Conservation (phyloP, 2,888 invertebrate species). For the Platycnemis pennipes region DNA sequence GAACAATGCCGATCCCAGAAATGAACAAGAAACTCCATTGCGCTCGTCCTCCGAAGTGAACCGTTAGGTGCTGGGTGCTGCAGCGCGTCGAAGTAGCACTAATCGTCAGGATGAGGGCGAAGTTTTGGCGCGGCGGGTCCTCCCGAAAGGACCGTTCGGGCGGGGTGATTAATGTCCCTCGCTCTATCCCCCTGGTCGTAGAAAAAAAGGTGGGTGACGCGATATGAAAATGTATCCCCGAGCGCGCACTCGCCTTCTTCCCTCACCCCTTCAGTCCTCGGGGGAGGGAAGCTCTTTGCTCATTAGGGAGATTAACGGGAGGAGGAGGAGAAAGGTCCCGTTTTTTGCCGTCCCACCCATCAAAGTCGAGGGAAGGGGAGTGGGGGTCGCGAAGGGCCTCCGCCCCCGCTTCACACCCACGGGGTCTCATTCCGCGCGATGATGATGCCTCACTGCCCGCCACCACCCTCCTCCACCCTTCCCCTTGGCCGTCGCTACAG, state of each 20-base stretch:
- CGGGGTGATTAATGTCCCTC: not conserved
- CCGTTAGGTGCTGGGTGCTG: not conserved
- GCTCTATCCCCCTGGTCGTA: not conserved
- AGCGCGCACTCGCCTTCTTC: not conserved
- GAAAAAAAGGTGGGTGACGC: not conserved
- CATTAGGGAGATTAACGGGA: slow-evolving; percentile 56
- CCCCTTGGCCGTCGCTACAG: not conserved
- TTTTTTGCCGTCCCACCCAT: not conserved
- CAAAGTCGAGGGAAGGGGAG: not conserved
- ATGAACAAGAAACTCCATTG: not conserved
- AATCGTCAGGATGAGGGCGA: not conserved
- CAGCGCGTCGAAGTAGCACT: not conserved
- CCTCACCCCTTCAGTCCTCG: too few species aligned
- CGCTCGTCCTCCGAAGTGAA: not conserved
- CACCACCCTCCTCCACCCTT: not conserved
- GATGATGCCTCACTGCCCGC: not conserved
- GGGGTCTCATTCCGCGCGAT: not conserved
- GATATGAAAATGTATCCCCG: slow-evolving; percentile 15
- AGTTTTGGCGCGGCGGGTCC: not conserved
- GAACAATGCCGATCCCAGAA: not conserved
- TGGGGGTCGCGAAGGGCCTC: not conserved
- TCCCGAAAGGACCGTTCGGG: not conserved
- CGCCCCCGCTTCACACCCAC: not conserved
- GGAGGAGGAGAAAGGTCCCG: not conserved
- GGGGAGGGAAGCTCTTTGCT: not conserved